phyloP scores from a whole-genome alignment of 2,113 vertebrate species.

The Thinocorus orbignyianus region DNA sequence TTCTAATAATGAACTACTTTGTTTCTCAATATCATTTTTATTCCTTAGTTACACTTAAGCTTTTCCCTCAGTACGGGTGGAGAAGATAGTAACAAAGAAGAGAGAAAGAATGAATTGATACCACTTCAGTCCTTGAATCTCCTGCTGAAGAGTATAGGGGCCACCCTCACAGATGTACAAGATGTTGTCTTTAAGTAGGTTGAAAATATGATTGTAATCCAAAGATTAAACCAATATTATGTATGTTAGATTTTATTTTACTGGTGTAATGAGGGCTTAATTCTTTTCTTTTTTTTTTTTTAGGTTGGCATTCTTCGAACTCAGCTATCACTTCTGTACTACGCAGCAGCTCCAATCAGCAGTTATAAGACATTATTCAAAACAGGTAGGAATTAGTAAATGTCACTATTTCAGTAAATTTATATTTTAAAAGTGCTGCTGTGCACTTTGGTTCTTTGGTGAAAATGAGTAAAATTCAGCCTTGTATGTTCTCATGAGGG shows the following conservation, averaged over 20 bases:
- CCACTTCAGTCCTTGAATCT: conserved; percentile 86
- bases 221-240: background rate
- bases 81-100: conserved; percentile 83
- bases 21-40: background rate
- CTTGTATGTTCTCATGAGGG: background rate
- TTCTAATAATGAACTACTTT: background rate
- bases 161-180: conserved; percentile 92
- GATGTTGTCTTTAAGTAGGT: conserved; percentile 94
- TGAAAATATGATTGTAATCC: background rate
- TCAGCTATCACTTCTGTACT: conserved; percentile 88
- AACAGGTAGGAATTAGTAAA: conserved; percentile 82
- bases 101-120: conserved; percentile 70
- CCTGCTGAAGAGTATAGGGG: conserved; percentile 93
- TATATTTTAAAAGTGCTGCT: background rate
- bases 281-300: background rate
- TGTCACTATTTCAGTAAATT: background rate
- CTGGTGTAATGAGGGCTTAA: background rate
- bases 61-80: conserved; percentile 89
- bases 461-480: background rate
- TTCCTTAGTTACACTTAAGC: conserved; percentile 88
- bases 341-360: conserved; percentile 89
- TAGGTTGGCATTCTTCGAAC: conserved; percentile 91
- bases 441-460: background rate
- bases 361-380: conserved; percentile 91
- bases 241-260: background rate